Evolutionary conservation across 2,888 invertebrate genomes (phyloP).

Genomic region (Cephus pulcher): DNA sequence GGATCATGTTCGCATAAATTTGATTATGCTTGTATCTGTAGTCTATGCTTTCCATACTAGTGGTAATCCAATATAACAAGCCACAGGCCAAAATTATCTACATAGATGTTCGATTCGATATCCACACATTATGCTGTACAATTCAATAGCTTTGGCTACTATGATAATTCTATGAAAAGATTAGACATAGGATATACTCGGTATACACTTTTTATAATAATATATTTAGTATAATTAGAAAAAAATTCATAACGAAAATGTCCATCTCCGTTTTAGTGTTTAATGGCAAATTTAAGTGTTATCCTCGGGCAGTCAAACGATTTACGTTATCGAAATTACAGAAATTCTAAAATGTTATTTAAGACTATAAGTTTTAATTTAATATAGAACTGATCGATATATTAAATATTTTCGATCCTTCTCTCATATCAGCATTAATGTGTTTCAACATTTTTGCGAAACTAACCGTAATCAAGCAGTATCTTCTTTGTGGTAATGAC

Average conservation of each 20-base stretch:
- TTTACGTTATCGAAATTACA: neutral
- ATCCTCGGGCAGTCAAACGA: neutral
- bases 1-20: neutral
- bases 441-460: neutral
- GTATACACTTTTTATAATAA: neutral
- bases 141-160: neutral
- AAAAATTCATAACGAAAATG: neutral
- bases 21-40: neutral
- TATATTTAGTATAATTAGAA: neutral
- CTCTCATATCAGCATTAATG: neutral
- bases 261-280: neutral
- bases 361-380: neutral
- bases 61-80: neutral
- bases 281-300: neutral
- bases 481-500: neutral
- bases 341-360: neutral
- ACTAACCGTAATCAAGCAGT: too few relatives aligned
- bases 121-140: neutral
- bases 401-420: neutral
- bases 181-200: neutral
- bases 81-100: neutral
- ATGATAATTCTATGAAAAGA: too few relatives aligned
- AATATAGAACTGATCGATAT: neutral
- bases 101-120: neutral
- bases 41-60: neutral